phyloP scores from a whole-genome alignment of 2,888 invertebrate species.

The Heliconius ethilla region DNA sequence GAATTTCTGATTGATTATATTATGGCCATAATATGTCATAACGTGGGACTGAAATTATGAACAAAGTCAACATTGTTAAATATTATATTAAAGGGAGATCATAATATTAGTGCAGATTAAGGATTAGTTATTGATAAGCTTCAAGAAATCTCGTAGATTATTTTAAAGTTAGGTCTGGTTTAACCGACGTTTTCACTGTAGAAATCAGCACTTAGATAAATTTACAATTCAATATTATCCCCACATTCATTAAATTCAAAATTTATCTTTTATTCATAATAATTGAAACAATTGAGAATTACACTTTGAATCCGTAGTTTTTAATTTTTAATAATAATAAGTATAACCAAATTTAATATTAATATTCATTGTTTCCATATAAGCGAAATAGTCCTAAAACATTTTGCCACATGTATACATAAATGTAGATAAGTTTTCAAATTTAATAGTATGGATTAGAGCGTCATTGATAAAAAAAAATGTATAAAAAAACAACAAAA shows the following conservation, averaged over 20 bases:
- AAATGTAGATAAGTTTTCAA: neutral
- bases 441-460: constrained; percentile 7
- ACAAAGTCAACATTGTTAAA: constrained; percentile 12
- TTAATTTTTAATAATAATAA: constrained; percentile 1
- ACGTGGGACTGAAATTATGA: constrained; percentile 14
- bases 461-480: neutral
- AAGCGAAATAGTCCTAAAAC: no score
- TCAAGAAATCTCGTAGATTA: constrained; percentile 22
- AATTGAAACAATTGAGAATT: neutral
- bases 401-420: neutral
- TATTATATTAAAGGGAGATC: constrained; percentile 14
- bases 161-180: constrained; percentile 35
- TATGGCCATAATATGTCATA: constrained; percentile 9
- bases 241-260: constrained; percentile 1
- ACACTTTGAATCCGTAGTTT: constrained; percentile 2
- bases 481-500: neutral
- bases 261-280: constrained; percentile 4
- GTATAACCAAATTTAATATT: neutral
- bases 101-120: constrained; percentile 11
- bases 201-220: constrained; percentile 37
- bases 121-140: constrained; percentile 20
- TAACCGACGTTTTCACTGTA: constrained; percentile 37
- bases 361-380: neutral
- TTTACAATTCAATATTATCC: neutral
- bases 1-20: constrained; percentile 22